Evolutionary conservation across 2,888 invertebrate genomes (phyloP).

Genomic region (Graphium colonna): DNA sequence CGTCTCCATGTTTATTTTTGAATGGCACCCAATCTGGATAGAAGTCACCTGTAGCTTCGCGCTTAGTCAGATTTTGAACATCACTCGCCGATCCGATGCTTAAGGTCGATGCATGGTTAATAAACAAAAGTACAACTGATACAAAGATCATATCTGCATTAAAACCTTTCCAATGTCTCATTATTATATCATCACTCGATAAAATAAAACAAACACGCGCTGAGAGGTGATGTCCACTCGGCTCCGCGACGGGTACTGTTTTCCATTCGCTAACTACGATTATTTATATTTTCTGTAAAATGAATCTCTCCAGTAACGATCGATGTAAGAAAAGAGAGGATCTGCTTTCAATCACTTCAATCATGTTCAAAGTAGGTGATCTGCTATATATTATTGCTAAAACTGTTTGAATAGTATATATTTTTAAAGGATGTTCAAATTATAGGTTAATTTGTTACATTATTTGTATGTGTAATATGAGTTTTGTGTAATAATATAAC

Average conservation of each 20-base stretch:
- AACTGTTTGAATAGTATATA: too few species aligned
- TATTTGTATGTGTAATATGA: too few species aligned
- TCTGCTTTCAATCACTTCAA: slow-evolving; percentile 1
- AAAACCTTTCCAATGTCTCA: slow-evolving; percentile 20
- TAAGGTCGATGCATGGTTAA: slow-evolving; percentile 40
- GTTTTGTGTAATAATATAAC: too few species aligned
- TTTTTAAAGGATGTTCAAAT: too few species aligned
- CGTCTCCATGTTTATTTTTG: slow-evolving; percentile 63
- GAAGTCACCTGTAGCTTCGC: slow-evolving; percentile 49
- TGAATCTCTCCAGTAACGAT: slow-evolving; percentile 55
- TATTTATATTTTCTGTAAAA: slow-evolving; percentile 77
- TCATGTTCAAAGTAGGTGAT: too few species aligned
- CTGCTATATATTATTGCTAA: too few species aligned
- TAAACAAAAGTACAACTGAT: slow-evolving; percentile 33
- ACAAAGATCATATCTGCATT: slow-evolving; percentile 10
- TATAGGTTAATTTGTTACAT: too few species aligned
- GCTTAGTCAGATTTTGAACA: slow-evolving; percentile 51
- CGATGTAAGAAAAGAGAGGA: slow-evolving; percentile 40
- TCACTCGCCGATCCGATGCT: slow-evolving; percentile 55
- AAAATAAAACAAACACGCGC: slow-evolving; percentile 28
- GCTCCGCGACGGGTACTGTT: slow-evolving; percentile 61
- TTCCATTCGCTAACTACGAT: slow-evolving; percentile 55
- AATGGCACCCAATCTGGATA: slow-evolving; percentile 74
- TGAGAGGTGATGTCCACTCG: slow-evolving; percentile 41
- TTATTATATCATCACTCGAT: slow-evolving; percentile 35